These are phyloP conservation scores for Dryomyza anilis DNA, from an alignment of 2,888 invertebrate genomes.

Conservation along the genomic window DNA sequence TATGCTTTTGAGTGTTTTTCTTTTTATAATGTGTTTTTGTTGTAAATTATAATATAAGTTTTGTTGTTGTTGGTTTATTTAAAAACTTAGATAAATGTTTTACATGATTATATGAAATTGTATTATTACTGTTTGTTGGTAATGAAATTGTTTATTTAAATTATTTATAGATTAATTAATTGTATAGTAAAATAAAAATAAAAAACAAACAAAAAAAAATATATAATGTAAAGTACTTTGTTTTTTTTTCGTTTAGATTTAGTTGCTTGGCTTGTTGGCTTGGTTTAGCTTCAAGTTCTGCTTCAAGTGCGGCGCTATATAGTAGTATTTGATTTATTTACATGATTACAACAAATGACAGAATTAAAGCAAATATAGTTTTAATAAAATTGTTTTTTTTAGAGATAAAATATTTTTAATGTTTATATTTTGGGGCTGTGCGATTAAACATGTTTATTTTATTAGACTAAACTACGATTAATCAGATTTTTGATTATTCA, in stretches of 20 bases:
- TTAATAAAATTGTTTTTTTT: too few species aligned
- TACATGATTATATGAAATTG: conserved; percentile 12
- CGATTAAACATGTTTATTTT: too few species aligned
- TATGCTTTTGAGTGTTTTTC: conserved; percentile 15
- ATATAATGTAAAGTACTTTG: not conserved
- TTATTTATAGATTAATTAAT: not conserved
- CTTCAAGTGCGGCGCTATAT: too few species aligned
- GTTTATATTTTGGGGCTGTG: too few species aligned
- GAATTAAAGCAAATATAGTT: not conserved
- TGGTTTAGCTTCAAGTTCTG: too few species aligned
- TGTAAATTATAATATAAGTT: conserved; percentile 15
- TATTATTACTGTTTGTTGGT: conserved; percentile 4
- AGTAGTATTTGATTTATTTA: conserved; percentile 24
- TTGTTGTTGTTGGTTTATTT: not conserved
- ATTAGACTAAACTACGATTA: too few species aligned
- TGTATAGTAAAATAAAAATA: too few species aligned
- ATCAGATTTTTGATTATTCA: too few species aligned
- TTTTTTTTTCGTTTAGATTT: too few species aligned
- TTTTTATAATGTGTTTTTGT: not conserved
- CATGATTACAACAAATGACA: conserved; percentile 19
- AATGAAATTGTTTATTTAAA: conserved; percentile 6
- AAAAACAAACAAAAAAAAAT: not conserved
- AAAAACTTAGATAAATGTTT: conserved; percentile 15
- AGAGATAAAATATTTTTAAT: too few species aligned
- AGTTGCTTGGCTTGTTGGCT: conserved; percentile 1